Evolutionary conservation across 2,113 vertebrate species (phyloP), one percentile per base, ranked within the genome.

Genomic region (Struthidea cinerea): DNA sequence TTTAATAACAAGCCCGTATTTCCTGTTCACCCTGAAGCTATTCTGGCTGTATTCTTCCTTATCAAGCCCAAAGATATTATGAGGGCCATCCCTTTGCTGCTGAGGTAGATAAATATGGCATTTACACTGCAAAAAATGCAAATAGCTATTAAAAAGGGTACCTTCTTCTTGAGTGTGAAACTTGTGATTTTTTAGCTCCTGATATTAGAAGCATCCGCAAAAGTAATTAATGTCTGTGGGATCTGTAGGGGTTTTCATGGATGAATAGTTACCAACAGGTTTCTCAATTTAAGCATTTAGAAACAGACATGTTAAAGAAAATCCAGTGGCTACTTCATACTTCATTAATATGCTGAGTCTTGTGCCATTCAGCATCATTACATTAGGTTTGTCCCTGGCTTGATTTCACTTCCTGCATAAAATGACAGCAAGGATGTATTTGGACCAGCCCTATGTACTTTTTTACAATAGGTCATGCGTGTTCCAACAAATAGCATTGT

Each of bases 351-450:
- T 41, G 20, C 57, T 81, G 68, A 50, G 13, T 1, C 90, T 91
- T 90, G 47, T 84, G n/a, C 56, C 0, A 1, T 79, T 92, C 83
- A 89, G 68, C 87, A 96, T 93, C 82, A 60, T 89, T 52, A 84
- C 39, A 59, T 88, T 70, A 88, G 39, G 37, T 81, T 96, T 96
- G 94, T 92, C 80, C 92, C 90, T 96, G 92, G 83, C 94, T 97
- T 93, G 90, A 95, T 95, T 96, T 94, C 64, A 75, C 90, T 97
- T 97, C 96, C 96, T 94, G 90, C 75, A 78, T 52, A 69, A 95
- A 94, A 96, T 92, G 92, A 95, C 82, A 97, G 87, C 85, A 93
- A 96, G 95, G 96, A 86, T 96, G 94, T 96, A 61, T 90, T 93
- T 92, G 93, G 93, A 86, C 93, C 90, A 94, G 85, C 94, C 93